Conservation (phyloP, 2,888 invertebrate species). For the Sussaba pulchella region DNA sequence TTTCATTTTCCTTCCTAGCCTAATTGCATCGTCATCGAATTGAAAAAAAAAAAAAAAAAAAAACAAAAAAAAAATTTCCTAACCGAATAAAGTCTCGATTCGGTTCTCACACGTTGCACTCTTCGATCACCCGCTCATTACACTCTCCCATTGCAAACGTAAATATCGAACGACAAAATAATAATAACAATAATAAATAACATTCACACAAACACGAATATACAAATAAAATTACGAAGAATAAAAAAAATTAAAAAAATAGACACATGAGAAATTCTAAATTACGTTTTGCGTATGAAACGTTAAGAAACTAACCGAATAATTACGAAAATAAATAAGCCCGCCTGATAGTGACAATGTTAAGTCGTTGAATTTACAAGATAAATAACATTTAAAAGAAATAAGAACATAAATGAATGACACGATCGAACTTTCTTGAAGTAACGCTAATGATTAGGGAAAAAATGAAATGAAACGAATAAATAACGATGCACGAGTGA, state of each 20-base stretch:
- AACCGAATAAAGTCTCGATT: too few relatives aligned
- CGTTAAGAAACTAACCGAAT: constrained; percentile 72
- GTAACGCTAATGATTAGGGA: too few relatives aligned
- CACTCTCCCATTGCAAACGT: too few relatives aligned
- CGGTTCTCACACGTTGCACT: too few relatives aligned
- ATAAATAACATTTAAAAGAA: constrained; percentile 63
- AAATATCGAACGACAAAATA: too few relatives aligned
- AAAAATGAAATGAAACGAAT: neutral
- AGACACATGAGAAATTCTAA: constrained; percentile 75
- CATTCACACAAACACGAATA: too few relatives aligned
- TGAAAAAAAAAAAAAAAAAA: constrained; percentile 34
- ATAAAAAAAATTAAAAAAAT: constrained; percentile 58
- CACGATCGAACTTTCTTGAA: too few relatives aligned
- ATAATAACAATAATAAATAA: too few relatives aligned
- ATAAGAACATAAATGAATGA: too few relatives aligned
- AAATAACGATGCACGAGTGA: neutral
- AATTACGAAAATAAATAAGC: constrained; percentile 62
- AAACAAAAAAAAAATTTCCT: constrained; percentile 32
- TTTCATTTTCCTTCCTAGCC: constrained; percentile 18
- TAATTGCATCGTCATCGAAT: constrained; percentile 9
- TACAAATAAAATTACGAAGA: constrained; percentile 34
- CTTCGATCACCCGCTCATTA: too few relatives aligned
- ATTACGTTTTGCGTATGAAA: constrained; percentile 75
- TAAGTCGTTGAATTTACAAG: constrained; percentile 27
- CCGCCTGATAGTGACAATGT: constrained; percentile 67